Base-by-base conservation (phyloP, 2,113 vertebrate genomes). In the Oostethus manadensis region DNA sequence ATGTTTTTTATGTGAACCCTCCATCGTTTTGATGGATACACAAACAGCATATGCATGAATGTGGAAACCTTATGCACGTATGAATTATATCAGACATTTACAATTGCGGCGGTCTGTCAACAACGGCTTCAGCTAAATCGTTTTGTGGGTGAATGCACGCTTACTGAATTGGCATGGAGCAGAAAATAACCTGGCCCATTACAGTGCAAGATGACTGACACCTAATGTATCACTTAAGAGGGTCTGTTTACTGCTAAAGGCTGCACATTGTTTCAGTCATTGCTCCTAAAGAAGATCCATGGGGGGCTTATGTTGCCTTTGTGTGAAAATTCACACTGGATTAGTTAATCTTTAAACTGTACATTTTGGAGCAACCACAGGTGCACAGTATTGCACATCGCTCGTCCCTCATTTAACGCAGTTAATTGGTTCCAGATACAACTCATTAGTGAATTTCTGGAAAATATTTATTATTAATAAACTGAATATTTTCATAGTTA, bases 151-250 rank as follows among this genome's bases (percentile, higher is more conserved):
- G 51, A 75, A 68, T 62, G 56, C 60, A 38, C 65, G 33, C 62
- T 68, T 66, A 73, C 26, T 58, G 62, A 64, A 56, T 29, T 70
- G 64, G 64, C 62, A 60, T 64, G 53, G 51, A 71, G 51, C 68
- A 66, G 74, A 69, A 76, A 79, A 73, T 62, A 72, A 64, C 65
- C 48, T 23, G 16, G 70, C 23, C 54, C 60, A 73, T 78, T 73
- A 77, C 54, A 64, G 63, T 21, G 44, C 57, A 40, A 66, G 68
- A 58, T 73, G 56, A 63, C 64, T 71, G 75, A 64, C 68, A 66
- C 47, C 54, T 50, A 68, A 66, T 74, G 70, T 51, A 60, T 74
- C 62, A 63, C 64, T 79, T 61, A 50, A 23, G 57, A 16, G 23
- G 53, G 45, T 71, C 51, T 33, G 46, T 69, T 78, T 48, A 58